Conservation (phyloP, 2,113 vertebrate genomes). For the Scartelaos histophorus region DNA sequence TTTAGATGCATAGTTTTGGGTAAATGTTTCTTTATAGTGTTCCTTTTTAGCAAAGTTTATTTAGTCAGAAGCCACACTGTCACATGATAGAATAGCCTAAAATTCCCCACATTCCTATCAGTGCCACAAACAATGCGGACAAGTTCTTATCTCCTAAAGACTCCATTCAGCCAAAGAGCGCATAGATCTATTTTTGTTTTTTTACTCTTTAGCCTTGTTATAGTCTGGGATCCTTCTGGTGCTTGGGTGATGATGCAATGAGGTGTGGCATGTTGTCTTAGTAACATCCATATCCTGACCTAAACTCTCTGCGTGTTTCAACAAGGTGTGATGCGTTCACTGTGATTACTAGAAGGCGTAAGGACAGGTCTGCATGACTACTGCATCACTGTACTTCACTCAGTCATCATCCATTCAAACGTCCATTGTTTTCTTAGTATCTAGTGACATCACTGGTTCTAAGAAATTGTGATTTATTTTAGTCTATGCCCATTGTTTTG, state of each 20-base stretch:
- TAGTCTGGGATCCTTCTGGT: not conserved
- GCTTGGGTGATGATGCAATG: not conserved
- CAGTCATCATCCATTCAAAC: slow-evolving; percentile 3
- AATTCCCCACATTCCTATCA: not conserved
- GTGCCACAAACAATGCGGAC: no score
- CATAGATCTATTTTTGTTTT: no score
- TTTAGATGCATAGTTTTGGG: no score
- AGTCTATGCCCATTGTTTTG: no score
- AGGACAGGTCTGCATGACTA: slow-evolving; percentile 6
- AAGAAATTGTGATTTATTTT: not conserved
- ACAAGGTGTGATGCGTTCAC: slow-evolving; percentile 15
- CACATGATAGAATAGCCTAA: not conserved
- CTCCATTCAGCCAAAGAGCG: no score
- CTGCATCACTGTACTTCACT: not conserved
- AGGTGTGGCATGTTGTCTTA: slow-evolving; percentile 31
- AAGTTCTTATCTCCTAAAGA: no score
- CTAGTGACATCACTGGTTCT: not conserved
- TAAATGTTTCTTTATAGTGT: not conserved
- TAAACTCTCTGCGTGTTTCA: slow-evolving; percentile 21
- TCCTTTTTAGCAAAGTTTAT: not conserved
- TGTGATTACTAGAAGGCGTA: not conserved
- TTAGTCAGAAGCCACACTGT: not conserved
- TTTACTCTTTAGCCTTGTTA: not conserved
- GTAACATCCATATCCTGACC: slow-evolving; percentile 12
- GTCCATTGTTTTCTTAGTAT: not conserved